Percentiles rank a stretch among this genome's conserved stretches.
These are phyloP conservation scores for Fregetta grallaria DNA, from an alignment of 2,113 vertebrate genomes.

Conservation along the genomic window DNA sequence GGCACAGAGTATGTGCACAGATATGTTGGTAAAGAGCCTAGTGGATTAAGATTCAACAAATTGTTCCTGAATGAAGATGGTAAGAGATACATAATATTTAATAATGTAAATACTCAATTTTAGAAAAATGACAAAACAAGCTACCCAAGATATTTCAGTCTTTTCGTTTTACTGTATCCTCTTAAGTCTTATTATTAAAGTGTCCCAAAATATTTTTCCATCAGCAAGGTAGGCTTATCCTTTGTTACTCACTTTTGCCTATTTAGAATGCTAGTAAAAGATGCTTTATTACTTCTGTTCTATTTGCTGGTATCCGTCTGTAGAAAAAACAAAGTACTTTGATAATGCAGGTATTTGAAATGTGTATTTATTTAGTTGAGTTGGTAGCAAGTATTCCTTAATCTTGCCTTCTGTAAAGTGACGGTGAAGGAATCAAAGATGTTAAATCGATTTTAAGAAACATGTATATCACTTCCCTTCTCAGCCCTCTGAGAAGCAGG, in stretches of 20 bases:
- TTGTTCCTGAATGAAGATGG: constrained; percentile 97
- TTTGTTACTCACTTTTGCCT: not conserved
- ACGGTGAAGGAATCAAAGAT: not conserved
- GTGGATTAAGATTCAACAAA: constrained; percentile 97
- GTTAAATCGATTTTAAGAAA: not conserved
- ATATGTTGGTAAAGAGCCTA: constrained; percentile 97
- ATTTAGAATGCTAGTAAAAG: not conserved
- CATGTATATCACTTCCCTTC: not conserved
- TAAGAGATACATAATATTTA: constrained; percentile 67
- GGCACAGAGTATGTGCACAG: constrained; percentile 96
- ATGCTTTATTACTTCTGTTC: not conserved
- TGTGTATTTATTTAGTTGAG: not conserved
- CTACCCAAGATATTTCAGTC: not conserved
- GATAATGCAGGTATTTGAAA: not conserved
- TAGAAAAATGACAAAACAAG: not conserved
- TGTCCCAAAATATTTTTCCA: not conserved
- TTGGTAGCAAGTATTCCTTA: not conserved
- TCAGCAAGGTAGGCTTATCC: not conserved
- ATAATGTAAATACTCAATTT: not conserved
- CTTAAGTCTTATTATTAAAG: not conserved
- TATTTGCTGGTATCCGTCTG: not conserved
- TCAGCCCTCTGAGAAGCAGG: not conserved
- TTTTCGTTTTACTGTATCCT: not conserved
- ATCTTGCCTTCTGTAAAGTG: not conserved
- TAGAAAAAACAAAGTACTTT: not conserved